Evolutionary conservation across 2,888 invertebrate species (phyloP).

Genomic region (Ceramica pisi): DNA sequence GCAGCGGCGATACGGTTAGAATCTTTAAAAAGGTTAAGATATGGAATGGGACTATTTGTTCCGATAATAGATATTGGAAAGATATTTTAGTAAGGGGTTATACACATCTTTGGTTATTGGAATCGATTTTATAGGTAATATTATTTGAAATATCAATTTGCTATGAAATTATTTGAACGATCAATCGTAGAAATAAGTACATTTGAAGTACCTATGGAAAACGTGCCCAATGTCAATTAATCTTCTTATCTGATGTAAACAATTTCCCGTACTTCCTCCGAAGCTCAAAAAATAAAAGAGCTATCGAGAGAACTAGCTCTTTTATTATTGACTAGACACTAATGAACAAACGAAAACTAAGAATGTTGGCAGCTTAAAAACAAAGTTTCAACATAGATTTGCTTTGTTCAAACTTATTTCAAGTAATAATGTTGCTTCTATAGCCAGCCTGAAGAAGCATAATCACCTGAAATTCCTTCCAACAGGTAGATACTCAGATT

Average conservation of each 20-base stretch:
- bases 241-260: not conserved
- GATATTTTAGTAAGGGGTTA: slow-evolving; percentile 9
- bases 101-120: not conserved
- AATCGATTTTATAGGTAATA: not conserved
- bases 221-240: not conserved
- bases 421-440: too few species aligned
- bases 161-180: not conserved
- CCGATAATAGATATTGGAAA: slow-evolving; percentile 36
- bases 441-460: not conserved
- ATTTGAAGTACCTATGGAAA: not conserved
- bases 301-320: too few species aligned
- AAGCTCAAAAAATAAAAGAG: not conserved
- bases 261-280: not conserved
- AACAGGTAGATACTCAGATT: not conserved
- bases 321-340: not conserved
- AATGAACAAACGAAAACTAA: slow-evolving; percentile 14
- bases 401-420: too few species aligned
- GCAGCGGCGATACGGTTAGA: slow-evolving; percentile 51
- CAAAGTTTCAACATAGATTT: not conserved
- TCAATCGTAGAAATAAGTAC: not conserved
- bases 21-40: slow-evolving; percentile 31
- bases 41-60: slow-evolving; percentile 37
- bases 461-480: not conserved
- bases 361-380: not conserved
- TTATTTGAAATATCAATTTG: not conserved